These are phyloP conservation scores for Dolichotis patagonum DNA, from an alignment of 2,113 vertebrate genomes.

Conservation along the genomic window DNA sequence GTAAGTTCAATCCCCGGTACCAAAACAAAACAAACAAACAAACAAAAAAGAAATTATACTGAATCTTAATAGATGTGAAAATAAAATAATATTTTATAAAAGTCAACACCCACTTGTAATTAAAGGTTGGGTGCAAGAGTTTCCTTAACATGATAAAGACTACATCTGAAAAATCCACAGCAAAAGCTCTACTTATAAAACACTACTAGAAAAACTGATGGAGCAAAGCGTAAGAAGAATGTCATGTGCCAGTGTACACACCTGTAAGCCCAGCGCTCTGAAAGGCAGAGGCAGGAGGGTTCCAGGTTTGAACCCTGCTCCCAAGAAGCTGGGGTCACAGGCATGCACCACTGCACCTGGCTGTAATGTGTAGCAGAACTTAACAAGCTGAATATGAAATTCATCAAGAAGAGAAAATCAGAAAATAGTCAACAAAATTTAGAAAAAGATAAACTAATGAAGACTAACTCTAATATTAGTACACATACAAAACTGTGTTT, in stretches of 20 bases:
- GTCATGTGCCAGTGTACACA: too few species aligned
- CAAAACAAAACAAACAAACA: too few species aligned
- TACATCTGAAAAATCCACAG: not conserved
- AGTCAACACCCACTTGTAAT: not conserved
- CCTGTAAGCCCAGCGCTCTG: not conserved
- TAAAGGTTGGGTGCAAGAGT: not conserved
- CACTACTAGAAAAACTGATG: not conserved
- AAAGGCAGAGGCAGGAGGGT: not conserved
- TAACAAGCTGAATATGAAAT: not conserved
- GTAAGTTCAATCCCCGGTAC: too few species aligned
- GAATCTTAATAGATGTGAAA: not conserved
- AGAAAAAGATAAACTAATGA: not conserved
- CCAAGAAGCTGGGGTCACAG: not conserved
- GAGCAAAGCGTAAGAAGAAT: not conserved
- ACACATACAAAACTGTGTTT: not conserved
- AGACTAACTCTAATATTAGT: not conserved
- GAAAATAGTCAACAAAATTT: not conserved
- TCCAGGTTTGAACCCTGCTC: not conserved
- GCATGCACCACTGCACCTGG: not conserved
- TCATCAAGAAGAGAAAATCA: not conserved
- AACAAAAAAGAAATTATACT: not conserved
- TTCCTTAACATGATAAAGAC: not conserved
- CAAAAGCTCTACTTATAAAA: not conserved
- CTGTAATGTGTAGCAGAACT: not conserved
- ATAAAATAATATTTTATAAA: conserved; percentile 39